Evolutionary conservation across 2,888 invertebrate genomes (phyloP).

Genomic region (Volucella bombylans): DNA sequence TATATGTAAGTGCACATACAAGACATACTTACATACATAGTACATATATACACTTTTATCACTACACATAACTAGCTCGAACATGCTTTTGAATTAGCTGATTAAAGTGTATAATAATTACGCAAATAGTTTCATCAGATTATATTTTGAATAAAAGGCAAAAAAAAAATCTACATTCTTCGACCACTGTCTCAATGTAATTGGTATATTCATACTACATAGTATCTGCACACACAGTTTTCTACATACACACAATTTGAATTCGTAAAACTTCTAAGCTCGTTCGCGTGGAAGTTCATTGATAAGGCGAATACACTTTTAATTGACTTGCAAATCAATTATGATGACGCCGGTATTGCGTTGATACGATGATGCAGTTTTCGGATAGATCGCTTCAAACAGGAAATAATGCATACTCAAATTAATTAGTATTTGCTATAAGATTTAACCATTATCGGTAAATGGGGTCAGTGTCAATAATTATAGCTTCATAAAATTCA

Average conservation of each 20-base stretch:
- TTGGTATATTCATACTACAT: too few species aligned
- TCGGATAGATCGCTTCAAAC: slow-evolving; percentile 1
- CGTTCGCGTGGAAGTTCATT: too few species aligned
- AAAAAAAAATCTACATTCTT: too few species aligned
- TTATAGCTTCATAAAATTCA: too few species aligned
- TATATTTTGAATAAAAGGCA: not conserved
- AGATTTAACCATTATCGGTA: too few species aligned
- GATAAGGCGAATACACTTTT: slow-evolving; percentile 1
- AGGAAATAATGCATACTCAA: slow-evolving; percentile 18
- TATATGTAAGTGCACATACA: too few species aligned
- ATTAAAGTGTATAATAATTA: slow-evolving; percentile 22
- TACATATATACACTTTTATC: slow-evolving; percentile 1
- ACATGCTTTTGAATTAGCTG: slow-evolving; percentile 6
- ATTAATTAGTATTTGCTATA: slow-evolving; percentile 1
- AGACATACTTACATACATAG: too few species aligned
- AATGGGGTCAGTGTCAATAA: too few species aligned
- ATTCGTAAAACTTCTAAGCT: too few species aligned
- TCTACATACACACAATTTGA: too few species aligned
- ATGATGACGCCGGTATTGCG: slow-evolving; percentile 12
- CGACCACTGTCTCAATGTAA: too few species aligned
- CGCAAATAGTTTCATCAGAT: slow-evolving; percentile 37
- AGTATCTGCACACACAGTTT: too few species aligned
- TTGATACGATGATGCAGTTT: slow-evolving; percentile 14
- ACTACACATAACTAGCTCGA: slow-evolving; percentile 1
- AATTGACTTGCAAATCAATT: slow-evolving; percentile 25